Percentiles rank a stretch among this genome's conserved stretches.
Evolutionary conservation across 2,797 vertebrate species (phyloP).

Genomic region (Florisuga fusca): DNA sequence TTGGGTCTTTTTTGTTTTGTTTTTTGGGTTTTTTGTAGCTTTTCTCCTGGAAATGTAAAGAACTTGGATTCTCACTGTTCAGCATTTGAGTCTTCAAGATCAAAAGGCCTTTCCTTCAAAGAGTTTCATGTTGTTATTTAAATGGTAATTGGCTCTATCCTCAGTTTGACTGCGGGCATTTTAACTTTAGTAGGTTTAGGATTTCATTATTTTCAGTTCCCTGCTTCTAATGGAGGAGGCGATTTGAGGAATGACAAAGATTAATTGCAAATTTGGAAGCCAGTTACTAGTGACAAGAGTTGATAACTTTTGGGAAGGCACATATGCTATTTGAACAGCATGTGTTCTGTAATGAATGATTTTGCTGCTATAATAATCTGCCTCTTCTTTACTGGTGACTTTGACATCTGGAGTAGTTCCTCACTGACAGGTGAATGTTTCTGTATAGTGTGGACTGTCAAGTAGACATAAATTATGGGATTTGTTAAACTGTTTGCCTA

Average conservation of each 20-base stretch:
- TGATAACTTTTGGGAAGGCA: constrained; percentile 28
- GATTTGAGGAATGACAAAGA: constrained; percentile 28
- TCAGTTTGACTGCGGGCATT: constrained; percentile 44
- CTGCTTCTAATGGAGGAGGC: constrained; percentile 24
- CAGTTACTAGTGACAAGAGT: not conserved
- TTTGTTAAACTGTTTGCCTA: not conserved
- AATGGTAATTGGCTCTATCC: constrained; percentile 72
- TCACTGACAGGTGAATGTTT: not conserved
- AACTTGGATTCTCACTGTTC: constrained; percentile 54
- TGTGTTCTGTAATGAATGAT: not conserved
- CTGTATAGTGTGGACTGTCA: not conserved
- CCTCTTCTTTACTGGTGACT: not conserved
- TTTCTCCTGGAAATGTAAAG: constrained; percentile 55
- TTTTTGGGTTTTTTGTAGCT: constrained; percentile 20
- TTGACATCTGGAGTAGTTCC: not conserved
- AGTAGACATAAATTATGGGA: not conserved
- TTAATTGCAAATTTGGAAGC: constrained; percentile 32
- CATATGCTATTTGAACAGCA: not conserved
- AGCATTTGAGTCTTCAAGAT: constrained; percentile 58
- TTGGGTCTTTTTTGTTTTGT: constrained; percentile 22
- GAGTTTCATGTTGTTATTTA: constrained; percentile 73
- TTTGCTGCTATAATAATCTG: not conserved
- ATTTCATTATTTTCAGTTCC: constrained; percentile 65
- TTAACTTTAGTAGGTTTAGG: constrained; percentile 40
- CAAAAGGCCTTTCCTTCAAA: constrained; percentile 74